These are phyloP conservation scores for Polydrusus pterygomalis DNA, from an alignment of 2,888 invertebrate genomes.

Conservation along the genomic window DNA sequence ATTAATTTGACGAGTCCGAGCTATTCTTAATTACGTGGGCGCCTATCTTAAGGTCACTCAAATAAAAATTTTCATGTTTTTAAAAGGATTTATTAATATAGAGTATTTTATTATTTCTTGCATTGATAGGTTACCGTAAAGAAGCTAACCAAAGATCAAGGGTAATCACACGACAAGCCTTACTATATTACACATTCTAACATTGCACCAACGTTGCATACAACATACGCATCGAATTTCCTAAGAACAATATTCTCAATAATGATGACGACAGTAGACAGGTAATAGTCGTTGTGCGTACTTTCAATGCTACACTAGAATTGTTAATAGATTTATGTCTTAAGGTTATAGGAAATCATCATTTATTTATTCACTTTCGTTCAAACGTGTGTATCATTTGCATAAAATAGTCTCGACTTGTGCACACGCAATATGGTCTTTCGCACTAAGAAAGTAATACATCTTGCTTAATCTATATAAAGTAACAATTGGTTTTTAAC, in stretches of 20 bases:
- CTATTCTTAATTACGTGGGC: no score
- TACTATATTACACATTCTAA: slow-evolving; percentile 11
- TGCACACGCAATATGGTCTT: neutral
- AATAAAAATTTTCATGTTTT: no score
- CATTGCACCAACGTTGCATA: slow-evolving; percentile 19
- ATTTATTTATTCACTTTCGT: slow-evolving; percentile 9
- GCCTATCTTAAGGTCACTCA: no score
- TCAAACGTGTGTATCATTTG: neutral
- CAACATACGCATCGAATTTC: slow-evolving; percentile 1
- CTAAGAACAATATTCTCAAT: neutral
- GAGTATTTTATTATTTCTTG: neutral
- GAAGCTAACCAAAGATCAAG: slow-evolving; percentile 8
- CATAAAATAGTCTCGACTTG: neutral
- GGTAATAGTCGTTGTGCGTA: slow-evolving; percentile 3
- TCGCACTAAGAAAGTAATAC: neutral
- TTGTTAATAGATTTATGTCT: slow-evolving; percentile 12
- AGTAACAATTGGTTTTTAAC: no score
- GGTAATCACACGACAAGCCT: neutral
- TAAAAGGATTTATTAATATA: neutral
- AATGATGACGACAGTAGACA: no score
- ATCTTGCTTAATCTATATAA: neutral
- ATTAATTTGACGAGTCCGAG: no score
- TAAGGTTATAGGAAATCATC: slow-evolving; percentile 3
- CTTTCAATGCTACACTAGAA: slow-evolving; percentile 10
- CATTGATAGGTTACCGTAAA: neutral